Conservation (phyloP, 2,888 invertebrate species). For the Arge pagana region DNA sequence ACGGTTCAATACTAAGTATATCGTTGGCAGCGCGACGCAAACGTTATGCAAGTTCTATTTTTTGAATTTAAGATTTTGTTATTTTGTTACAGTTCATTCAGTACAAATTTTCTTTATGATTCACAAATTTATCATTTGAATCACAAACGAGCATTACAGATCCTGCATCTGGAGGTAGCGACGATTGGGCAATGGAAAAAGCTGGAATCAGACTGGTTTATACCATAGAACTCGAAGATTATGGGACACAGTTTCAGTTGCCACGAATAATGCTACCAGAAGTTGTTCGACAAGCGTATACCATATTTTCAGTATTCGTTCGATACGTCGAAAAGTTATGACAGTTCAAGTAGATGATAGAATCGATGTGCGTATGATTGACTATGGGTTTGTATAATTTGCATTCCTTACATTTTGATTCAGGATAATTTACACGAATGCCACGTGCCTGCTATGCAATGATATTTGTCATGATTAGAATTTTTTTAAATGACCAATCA, state of each 20-base stretch:
- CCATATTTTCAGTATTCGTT: background rate
- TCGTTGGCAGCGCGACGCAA: constrained; percentile 5
- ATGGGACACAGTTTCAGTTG: constrained; percentile 35
- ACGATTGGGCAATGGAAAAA: constrained; percentile 64
- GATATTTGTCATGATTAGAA: too few species aligned
- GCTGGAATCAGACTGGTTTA: constrained; percentile 62
- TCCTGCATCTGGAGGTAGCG: constrained; percentile 63
- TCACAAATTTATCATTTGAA: background rate
- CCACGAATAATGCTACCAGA: background rate
- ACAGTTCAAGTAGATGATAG: too few species aligned
- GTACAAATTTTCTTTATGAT: background rate
- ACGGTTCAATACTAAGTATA: background rate
- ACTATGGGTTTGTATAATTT: too few species aligned
- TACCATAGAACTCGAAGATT: constrained; percentile 66
- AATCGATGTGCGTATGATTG: too few species aligned
- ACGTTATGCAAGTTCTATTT: constrained; percentile 9
- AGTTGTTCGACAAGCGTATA: constrained; percentile 3
- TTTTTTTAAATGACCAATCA: too few species aligned
- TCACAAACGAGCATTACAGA: constrained; percentile 38
- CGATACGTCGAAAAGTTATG: background rate
- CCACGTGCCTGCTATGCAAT: too few species aligned
- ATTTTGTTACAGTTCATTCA: background rate
- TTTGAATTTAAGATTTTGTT: too few species aligned
- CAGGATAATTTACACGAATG: too few species aligned
- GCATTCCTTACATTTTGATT: too few species aligned